phyloP scores from a whole-genome alignment of 2,888 invertebrate genomes.

The Trissonchulus sp. region DNA sequence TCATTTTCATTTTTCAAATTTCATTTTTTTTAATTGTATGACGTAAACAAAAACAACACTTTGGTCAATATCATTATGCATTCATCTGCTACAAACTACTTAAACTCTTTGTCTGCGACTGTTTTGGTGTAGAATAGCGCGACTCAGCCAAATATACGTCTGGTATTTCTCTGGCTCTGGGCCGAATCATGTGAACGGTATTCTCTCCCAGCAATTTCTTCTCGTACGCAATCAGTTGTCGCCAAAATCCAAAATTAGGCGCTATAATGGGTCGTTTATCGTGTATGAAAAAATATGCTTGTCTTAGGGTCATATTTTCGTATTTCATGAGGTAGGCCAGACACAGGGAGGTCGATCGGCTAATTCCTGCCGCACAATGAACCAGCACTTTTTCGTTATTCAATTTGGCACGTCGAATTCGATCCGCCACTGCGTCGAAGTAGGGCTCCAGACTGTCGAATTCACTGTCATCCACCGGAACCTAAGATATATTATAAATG shows the following conservation, averaged over 20 bases:
- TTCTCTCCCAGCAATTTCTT: slow-evolving; percentile 40
- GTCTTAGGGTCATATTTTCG: slow-evolving; percentile 68
- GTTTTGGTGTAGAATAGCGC: too few relatives aligned
- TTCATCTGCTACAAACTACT: too few relatives aligned
- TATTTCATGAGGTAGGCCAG: slow-evolving; percentile 82
- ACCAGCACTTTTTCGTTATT: slow-evolving; percentile 66
- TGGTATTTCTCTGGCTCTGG: too few relatives aligned
- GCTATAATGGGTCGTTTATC: slow-evolving; percentile 67
- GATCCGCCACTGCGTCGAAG: too few relatives aligned
- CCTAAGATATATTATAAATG: too few relatives aligned
- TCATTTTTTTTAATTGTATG: too few relatives aligned
- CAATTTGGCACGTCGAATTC: slow-evolving; percentile 35
- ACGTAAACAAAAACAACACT: too few relatives aligned
- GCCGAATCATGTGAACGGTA: slow-evolving; percentile 28
- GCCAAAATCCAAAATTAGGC: slow-evolving; percentile 84
- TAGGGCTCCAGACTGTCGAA: too few relatives aligned
- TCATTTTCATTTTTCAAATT: too few relatives aligned
- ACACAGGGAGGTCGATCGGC: slow-evolving; percentile 74
- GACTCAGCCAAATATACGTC: too few relatives aligned
- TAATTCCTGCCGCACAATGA: slow-evolving; percentile 84
- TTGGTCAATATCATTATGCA: background rate
- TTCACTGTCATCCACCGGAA: too few relatives aligned
- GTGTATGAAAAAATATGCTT: slow-evolving; percentile 57
- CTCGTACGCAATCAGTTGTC: slow-evolving; percentile 78
- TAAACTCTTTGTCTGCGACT: too few relatives aligned